Percentiles rank a stretch among this genome's conserved stretches.
Conservation (phyloP, 2,888 invertebrate species). For the Dorcus hopei region DNA sequence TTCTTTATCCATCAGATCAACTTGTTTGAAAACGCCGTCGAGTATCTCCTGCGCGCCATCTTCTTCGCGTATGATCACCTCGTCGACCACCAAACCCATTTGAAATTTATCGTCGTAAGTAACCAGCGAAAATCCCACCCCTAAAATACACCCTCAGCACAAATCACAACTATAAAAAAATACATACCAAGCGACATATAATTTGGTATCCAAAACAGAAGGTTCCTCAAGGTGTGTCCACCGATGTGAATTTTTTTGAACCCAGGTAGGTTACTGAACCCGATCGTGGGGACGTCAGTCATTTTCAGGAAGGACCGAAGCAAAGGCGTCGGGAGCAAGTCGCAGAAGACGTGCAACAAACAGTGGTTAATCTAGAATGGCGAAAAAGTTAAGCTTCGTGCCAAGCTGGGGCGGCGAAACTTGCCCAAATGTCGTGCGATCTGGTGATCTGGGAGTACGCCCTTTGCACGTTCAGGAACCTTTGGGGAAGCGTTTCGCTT, state of each 20-base stretch:
- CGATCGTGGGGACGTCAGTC: neutral
- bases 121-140: slow-evolving; percentile 9
- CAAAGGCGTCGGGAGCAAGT: neutral
- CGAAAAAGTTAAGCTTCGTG: neutral
- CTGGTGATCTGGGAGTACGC: neutral
- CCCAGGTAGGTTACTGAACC: slow-evolving; percentile 4
- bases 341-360: slow-evolving; percentile 1
- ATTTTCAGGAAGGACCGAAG: neutral
- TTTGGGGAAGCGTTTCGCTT: neutral
- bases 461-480: neutral
- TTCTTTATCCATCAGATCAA: slow-evolving; percentile 10
- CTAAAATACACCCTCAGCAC: neutral
- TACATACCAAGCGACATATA: neutral
- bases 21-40: slow-evolving; percentile 7
- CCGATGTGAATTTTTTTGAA: neutral
- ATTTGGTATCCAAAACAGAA: slow-evolving; percentile 7
- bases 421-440: slow-evolving; percentile 2
- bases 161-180: too few relatives aligned
- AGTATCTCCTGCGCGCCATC: slow-evolving; percentile 5
- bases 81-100: slow-evolving; percentile 11
- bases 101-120: slow-evolving; percentile 11
- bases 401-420: neutral
- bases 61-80: slow-evolving; percentile 4
- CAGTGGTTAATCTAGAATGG: slow-evolving; percentile 1
- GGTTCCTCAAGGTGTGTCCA: neutral